These are phyloP conservation scores for Cantharis nigra DNA, from an alignment of 2,888 invertebrate species.

Conservation along the genomic window DNA sequence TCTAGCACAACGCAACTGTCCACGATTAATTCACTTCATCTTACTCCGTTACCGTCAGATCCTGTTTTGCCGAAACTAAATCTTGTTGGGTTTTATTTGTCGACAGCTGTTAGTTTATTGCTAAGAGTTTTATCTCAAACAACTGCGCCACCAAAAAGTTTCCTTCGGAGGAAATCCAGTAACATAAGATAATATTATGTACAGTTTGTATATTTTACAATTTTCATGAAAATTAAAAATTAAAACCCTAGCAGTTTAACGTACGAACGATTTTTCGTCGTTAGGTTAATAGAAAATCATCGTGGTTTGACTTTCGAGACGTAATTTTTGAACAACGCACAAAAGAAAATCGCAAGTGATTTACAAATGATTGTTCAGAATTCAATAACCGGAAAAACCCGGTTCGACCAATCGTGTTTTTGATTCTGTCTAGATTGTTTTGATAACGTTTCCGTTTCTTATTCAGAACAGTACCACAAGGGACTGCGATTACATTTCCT, in stretches of 20 bases:
- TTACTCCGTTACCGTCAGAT: slow-evolving; percentile 38
- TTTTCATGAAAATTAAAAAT: not conserved
- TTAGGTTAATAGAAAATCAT: slow-evolving; percentile 24
- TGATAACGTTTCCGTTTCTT: slow-evolving; percentile 48
- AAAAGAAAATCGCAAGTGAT: slow-evolving; percentile 45
- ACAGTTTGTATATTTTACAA: no score
- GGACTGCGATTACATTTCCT: slow-evolving; percentile 39
- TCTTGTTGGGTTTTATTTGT: slow-evolving; percentile 35
- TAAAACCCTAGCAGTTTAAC: not conserved
- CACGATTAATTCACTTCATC: slow-evolving; percentile 49
- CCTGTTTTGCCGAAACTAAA: slow-evolving; percentile 44
- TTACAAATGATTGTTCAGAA: slow-evolving; percentile 47
- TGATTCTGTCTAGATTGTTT: slow-evolving; percentile 53
- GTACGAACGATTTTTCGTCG: slow-evolving; percentile 4
- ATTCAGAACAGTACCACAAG: slow-evolving; percentile 40
- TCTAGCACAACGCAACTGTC: slow-evolving; percentile 41
- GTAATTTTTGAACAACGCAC: slow-evolving; percentile 39
- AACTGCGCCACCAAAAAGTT: slow-evolving; percentile 1
- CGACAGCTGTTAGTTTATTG: slow-evolving; percentile 27
- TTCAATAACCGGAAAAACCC: slow-evolving; percentile 50
- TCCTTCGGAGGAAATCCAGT: not conserved
- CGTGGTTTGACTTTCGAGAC: slow-evolving; percentile 28
- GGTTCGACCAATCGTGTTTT: slow-evolving; percentile 48
- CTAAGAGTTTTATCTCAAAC: slow-evolving; percentile 6
- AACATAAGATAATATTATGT: no score